Conservation (phyloP, 2,797 vertebrate species). For the Cynodonichthys magdalenae region DNA sequence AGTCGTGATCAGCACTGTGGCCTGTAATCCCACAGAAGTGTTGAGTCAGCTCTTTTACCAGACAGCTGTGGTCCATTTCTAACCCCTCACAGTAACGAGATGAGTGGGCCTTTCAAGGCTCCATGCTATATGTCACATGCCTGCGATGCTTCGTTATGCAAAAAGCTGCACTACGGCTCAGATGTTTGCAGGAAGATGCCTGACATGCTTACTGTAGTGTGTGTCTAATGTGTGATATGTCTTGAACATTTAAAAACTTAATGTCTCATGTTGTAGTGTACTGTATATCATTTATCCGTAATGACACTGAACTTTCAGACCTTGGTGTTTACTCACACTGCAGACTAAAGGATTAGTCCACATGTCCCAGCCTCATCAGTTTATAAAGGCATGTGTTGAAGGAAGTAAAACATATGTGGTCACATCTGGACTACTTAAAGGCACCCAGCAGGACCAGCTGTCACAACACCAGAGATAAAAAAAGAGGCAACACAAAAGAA, state of each 20-base stretch:
- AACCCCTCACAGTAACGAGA: slow-evolving; percentile 10
- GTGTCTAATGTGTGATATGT: slow-evolving; percentile 16
- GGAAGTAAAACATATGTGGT: slow-evolving; percentile 24
- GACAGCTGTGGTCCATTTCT: slow-evolving; percentile 21
- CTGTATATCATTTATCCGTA: background rate
- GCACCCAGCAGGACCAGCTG: slow-evolving; percentile 68
- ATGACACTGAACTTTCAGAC: slow-evolving; percentile 25
- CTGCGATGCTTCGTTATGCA: slow-evolving; percentile 48
- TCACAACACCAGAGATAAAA: slow-evolving; percentile 65
- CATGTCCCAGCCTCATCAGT: slow-evolving; percentile 10
- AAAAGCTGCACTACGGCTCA: slow-evolving; percentile 32
- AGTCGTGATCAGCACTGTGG: slow-evolving; percentile 15
- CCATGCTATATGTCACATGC: slow-evolving; percentile 49
- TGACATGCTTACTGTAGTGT: slow-evolving; percentile 15
- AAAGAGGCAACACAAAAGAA: slow-evolving; percentile 32
- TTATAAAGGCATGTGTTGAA: slow-evolving; percentile 21
- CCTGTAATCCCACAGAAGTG: slow-evolving; percentile 40
- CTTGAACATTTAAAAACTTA: no score
- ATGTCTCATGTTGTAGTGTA: background rate
- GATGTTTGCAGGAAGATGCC: slow-evolving; percentile 7
- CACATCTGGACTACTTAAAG: slow-evolving; percentile 51
- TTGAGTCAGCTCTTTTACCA: slow-evolving; percentile 29
- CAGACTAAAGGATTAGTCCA: slow-evolving; percentile 1
- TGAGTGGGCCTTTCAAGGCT: slow-evolving; percentile 41
- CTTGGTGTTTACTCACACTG: slow-evolving; percentile 13